These are phyloP conservation scores for Stomatorhinus ivindoensis DNA, from an alignment of 2,113 vertebrate species.

Conservation along the genomic window DNA sequence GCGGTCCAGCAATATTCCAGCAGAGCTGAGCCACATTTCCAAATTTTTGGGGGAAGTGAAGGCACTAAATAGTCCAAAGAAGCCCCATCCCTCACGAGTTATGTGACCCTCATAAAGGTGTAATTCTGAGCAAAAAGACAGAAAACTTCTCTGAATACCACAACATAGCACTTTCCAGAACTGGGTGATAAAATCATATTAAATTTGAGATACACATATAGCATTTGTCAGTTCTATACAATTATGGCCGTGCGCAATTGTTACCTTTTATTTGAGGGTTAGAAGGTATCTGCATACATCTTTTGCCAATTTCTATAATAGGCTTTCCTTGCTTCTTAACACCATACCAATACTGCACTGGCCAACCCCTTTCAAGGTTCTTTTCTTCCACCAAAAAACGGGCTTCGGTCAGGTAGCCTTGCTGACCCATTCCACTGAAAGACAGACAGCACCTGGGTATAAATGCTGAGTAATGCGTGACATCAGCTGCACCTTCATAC, in stretches of 20 bases:
- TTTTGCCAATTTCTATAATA: fast-evolving
- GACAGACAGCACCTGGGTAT: not conserved
- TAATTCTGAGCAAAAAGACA: conserved; percentile 35
- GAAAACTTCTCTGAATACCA: not conserved
- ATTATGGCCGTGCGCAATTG: not conserved
- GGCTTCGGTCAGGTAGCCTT: conserved; percentile 45
- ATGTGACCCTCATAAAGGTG: conserved; percentile 54
- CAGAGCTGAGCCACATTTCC: conserved; percentile 39
- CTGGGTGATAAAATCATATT: not conserved
- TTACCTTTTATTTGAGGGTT: conserved; percentile 37
- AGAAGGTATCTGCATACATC: fast-evolving
- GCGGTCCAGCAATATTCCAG: conserved; percentile 30
- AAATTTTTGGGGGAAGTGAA: not conserved
- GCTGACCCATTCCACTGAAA: conserved; percentile 21
- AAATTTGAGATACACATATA: not conserved
- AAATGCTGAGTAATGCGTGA: not conserved
- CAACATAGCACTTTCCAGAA: not conserved
- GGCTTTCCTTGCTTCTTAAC: conserved; percentile 29
- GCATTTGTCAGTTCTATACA: not conserved
- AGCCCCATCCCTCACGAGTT: fast-evolving
- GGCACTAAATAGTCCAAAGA: fast-evolving
- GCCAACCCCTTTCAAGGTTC: fast-evolving
- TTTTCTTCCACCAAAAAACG: conserved; percentile 22
- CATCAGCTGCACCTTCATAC: not conserved
- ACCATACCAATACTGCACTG: conserved; percentile 4